Evolutionary conservation across 2,888 invertebrate genomes (phyloP), one percentile per base, ranked within the genome.

Genomic region (Osmoderma eremita): DNA sequence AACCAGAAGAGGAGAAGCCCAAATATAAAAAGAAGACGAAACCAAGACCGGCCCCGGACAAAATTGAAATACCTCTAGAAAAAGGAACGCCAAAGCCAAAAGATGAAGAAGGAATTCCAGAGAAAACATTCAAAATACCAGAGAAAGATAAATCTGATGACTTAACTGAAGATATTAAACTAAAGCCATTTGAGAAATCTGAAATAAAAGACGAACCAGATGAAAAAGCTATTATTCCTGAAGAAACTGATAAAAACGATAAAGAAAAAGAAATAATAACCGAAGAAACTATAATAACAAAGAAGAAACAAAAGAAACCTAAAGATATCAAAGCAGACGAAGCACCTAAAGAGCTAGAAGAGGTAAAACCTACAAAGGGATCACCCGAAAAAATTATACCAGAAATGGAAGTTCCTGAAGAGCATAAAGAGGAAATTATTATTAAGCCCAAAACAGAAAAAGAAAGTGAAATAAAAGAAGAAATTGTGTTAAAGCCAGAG

Each of bases 131-230:
- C 41, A 75, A 77, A 74, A 70, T 74, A 67, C 62, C 76, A 39
- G 64, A 68, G 67, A 64, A 71, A 70, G 71, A 72, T 62, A 75
- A 75, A 65, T 72, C 75, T 56, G 77, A 78, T 24, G 79, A 75
- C 45, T 76, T 78, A 67, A 72, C 75, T 67, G 81, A 80, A 74
- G 75, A 77, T 66, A 68, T 76, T 42, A 70, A 67, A 64, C 49
- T 67, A 38, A 67, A 66, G 54, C 61, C 62, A 38, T 69, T 68
- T 58, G 58, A 54, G n/a, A 66, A 67, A 54, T 30, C 53, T 10
- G 61, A 51, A 56, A 45, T 17, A 63, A 69, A 70, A 61, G 79
- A 80, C 72, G 76, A 85, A 86, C 75, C 83, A 84, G 54, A 63
- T 64, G 69, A 73, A 63, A 70, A 76, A 58, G 75, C 76, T 42